phyloP scores from a whole-genome alignment of 2,888 invertebrate species.

The Spatulosminthurus flaviceps region DNA sequence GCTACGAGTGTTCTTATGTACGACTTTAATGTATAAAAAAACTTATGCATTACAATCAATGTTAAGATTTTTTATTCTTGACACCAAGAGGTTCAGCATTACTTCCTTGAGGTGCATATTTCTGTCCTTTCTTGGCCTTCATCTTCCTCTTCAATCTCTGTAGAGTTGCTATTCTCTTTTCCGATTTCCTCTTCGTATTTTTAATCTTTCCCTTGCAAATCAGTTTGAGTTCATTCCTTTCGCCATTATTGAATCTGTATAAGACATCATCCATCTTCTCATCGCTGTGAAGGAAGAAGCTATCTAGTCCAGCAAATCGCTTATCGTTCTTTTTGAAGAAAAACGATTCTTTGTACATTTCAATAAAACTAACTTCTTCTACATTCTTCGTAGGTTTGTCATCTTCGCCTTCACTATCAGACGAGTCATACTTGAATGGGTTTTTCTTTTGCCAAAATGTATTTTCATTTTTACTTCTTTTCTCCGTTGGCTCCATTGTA shows the following conservation, averaged over 20 bases:
- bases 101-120: constrained; percentile 39
- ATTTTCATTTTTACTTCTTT: constrained; percentile 8
- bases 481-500: not conserved
- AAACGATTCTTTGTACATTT: constrained; percentile 49
- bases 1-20: too few species aligned
- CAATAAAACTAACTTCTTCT: not conserved
- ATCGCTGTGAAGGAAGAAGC: constrained; percentile 53
- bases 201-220: constrained; percentile 59
- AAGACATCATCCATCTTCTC: constrained; percentile 46
- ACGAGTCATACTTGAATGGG: constrained; percentile 62
- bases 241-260: constrained; percentile 53
- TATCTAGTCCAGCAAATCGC: constrained; percentile 53
- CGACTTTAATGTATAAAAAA: too few species aligned
- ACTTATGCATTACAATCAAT: too few species aligned
- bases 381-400: not conserved
- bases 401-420: constrained; percentile 58
- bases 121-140: constrained; percentile 49
- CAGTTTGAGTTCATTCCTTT: constrained; percentile 56
- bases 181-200: constrained; percentile 59
- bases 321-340: constrained; percentile 57
- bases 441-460: constrained; percentile 57
- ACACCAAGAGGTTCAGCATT: constrained; percentile 45
- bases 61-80: not conserved
- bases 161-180: constrained; percentile 56
- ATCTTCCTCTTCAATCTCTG: constrained; percentile 54